Conservation (phyloP, 2,888 invertebrate genomes). For the Napeogenes inachia region DNA sequence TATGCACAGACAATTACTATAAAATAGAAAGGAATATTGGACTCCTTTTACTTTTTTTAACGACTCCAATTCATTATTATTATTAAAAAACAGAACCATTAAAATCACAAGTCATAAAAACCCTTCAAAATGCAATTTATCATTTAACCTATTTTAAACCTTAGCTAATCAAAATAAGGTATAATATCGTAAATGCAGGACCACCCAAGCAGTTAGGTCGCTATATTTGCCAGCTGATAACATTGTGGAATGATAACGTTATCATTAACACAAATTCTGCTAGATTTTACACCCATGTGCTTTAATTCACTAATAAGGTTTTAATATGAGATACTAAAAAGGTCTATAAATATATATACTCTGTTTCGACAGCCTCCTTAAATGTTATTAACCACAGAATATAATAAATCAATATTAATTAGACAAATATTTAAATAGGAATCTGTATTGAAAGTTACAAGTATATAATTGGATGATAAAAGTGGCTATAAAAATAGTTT, state of each 20-base stretch:
- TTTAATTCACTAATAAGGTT: background rate
- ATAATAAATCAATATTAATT: slow-evolving; percentile 24
- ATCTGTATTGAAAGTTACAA: slow-evolving; percentile 19
- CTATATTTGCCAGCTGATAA: slow-evolving; percentile 26
- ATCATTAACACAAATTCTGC: slow-evolving; percentile 32
- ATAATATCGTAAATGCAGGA: slow-evolving; percentile 6
- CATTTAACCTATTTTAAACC: slow-evolving; percentile 2
- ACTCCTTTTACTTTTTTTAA: too few species aligned
- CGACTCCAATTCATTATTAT: too few species aligned
- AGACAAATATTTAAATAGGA: slow-evolving; percentile 17
- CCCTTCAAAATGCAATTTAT: background rate
- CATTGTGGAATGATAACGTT: slow-evolving; percentile 30
- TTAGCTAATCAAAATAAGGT: background rate
- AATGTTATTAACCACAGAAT: too few species aligned
- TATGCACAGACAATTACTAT: too few species aligned
- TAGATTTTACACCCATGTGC: slow-evolving; percentile 32
- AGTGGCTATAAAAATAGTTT: slow-evolving; percentile 31
- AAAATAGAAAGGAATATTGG: too few species aligned
- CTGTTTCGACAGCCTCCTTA: too few species aligned
- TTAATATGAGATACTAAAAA: too few species aligned
- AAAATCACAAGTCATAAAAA: background rate
- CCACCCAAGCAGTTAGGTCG: slow-evolving; percentile 27
- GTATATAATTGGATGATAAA: slow-evolving; percentile 34
- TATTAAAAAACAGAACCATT: too few species aligned
- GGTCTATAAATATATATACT: too few species aligned